phyloP scores from a whole-genome alignment of 2,888 invertebrate genomes.

The Parnassius mnemosyne region DNA sequence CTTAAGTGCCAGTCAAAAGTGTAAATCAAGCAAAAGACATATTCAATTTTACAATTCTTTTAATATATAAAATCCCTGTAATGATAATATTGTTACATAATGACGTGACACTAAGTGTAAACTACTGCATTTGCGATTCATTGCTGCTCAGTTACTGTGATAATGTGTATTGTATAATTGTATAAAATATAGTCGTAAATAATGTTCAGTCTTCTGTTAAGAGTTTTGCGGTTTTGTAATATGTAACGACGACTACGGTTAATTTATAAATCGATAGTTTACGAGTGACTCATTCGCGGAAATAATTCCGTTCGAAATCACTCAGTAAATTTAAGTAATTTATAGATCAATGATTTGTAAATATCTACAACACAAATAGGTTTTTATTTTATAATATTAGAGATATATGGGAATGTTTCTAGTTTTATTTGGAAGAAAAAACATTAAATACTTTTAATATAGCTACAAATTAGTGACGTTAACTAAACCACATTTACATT shows the following conservation, averaged over 20 bases:
- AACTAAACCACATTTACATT: constrained; percentile 62
- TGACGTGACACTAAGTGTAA: constrained; percentile 64
- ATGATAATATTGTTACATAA: constrained; percentile 75
- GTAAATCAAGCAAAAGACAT: constrained; percentile 62
- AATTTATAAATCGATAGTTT: constrained; percentile 39
- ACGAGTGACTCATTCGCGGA: constrained; percentile 32
- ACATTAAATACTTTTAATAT: constrained; percentile 47
- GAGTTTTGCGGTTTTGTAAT: constrained; percentile 51
- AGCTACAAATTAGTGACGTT: constrained; percentile 50
- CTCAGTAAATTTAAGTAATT: constrained; percentile 8
- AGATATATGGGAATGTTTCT: constrained; percentile 46
- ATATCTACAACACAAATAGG: constrained; percentile 21
- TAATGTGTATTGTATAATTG: constrained; percentile 69
- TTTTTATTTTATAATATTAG: constrained; percentile 16
- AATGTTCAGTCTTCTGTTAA: constrained; percentile 78
- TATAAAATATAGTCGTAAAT: constrained; percentile 78
- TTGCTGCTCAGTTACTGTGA: constrained; percentile 47
- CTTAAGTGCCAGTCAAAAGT: constrained; percentile 46
- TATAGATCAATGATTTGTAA: constrained; percentile 3
- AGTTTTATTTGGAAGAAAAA: constrained; percentile 44
- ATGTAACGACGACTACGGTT: constrained; percentile 46
- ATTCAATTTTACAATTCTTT: constrained; percentile 73
- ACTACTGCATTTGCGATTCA: constrained; percentile 40
- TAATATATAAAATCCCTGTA: constrained; percentile 80
- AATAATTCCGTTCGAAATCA: constrained; percentile 31